These are phyloP conservation scores for Spatulosminthurus flaviceps DNA, from an alignment of 2,888 invertebrate species.

Conservation along the genomic window DNA sequence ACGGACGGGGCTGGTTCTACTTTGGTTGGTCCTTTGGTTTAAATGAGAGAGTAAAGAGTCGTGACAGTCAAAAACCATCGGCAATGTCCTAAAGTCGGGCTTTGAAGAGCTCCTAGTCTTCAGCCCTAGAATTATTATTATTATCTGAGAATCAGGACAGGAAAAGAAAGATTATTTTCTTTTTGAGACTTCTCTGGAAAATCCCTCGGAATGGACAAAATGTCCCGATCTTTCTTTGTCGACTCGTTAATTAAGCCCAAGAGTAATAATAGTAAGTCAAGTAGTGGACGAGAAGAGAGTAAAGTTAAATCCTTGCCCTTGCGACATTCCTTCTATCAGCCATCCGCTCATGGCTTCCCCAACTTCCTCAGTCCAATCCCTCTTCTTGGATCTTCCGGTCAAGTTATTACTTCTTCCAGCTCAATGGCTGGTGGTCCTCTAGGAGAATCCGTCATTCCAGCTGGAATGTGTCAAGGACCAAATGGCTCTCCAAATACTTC, in stretches of 20 bases:
- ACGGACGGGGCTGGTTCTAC: not conserved
- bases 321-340: slow-evolving; percentile 25
- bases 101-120: not conserved
- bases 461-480: slow-evolving; percentile 32
- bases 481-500: not conserved
- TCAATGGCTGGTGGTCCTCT: not conserved
- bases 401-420: not conserved
- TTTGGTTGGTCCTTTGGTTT: not conserved
- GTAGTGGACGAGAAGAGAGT: slow-evolving; percentile 9
- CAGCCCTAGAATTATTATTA: too few relatives aligned
- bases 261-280: slow-evolving; percentile 19
- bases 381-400: not conserved
- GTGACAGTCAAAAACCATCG: slow-evolving; percentile 12
- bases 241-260: slow-evolving; percentile 52
- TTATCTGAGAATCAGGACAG: too few relatives aligned
- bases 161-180: too few relatives aligned
- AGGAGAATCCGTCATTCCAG: slow-evolving; percentile 20
- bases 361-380: slow-evolving; percentile 48
- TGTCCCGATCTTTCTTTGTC: slow-evolving; percentile 55
- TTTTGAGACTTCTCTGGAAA: too few relatives aligned
- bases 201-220: slow-evolving; percentile 15
- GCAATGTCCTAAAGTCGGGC: slow-evolving; percentile 8
- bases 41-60: not conserved
- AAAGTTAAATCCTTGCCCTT: slow-evolving; percentile 36
- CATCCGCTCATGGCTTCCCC: not conserved